Evolutionary conservation across 2,888 invertebrate genomes (phyloP), one percentile per base, ranked within the genome.

Genomic region (Drosophila prolongata): DNA sequence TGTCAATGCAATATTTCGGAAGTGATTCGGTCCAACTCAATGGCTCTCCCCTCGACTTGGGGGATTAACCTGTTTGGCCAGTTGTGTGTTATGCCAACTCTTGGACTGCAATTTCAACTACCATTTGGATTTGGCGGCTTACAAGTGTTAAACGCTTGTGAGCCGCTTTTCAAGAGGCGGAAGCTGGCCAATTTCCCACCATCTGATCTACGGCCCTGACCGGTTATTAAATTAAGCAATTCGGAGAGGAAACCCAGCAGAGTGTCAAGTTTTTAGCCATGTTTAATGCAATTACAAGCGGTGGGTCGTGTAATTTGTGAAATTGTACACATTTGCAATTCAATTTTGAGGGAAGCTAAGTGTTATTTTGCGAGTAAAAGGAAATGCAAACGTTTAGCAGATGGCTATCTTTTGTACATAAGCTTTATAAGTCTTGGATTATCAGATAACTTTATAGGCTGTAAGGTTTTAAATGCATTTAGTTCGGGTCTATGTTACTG

Each of bases 101-200:
- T 61, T 37, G 58, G 37, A 11, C 40, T 19, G 19, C 40, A 16
- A 11, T 8, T 30, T 13, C 37, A 53, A 16, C 34, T 50, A 16
- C 24, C 59, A 50, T 60, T 66, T 60, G 46, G 38, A 16, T 42
- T 52, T 69, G 60, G 60, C 62, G 60, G 50, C 75, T 80, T 78
- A 73, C 70, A 70, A 57, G 69, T 74, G 77, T 64, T 72, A 74
- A 79, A 71, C 67, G 74, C 58, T 76, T 68, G 60, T 47, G 58
- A 72, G 67, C 69, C 44, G 71, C 58, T 72, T 80, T 78, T 79
- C 50, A 73, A 70, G 60, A 85, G 80, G 71, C 85, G 83, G 83
- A 83, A 83, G 78, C 71, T 40, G 50, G 46, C 42, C 40, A 54
- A 38, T 71, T 75, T 72, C 61, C 53, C 73, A 66, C 53, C 56